Evolutionary conservation across 2,797 vertebrate genomes (phyloP).

Genomic region (Silurus lanzhouensis): DNA sequence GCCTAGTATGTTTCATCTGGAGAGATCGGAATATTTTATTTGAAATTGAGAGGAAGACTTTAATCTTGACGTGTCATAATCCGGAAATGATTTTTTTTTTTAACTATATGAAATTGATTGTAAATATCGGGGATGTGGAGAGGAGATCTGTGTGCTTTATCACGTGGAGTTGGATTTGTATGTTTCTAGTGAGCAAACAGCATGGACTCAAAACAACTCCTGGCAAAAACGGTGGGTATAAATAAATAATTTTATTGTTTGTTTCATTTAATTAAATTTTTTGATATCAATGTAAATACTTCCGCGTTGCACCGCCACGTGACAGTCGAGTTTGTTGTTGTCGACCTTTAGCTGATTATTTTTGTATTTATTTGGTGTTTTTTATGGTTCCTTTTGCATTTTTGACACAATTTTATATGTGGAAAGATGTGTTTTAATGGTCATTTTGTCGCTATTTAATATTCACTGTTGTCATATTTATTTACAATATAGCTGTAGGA

Average conservation of each 20-base stretch:
- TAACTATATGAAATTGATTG: background rate
- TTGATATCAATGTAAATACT: background rate
- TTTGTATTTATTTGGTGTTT: background rate
- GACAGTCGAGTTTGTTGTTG: background rate
- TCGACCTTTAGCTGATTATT: background rate
- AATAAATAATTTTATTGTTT: background rate
- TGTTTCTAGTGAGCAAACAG: background rate
- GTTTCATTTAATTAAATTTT: too few relatives aligned
- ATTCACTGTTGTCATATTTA: background rate
- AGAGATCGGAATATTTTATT: background rate
- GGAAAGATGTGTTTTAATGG: background rate
- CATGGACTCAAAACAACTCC: slow-evolving; percentile 40
- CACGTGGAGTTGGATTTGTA: background rate
- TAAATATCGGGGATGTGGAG: background rate
- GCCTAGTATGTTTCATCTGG: background rate
- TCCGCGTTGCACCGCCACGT: background rate
- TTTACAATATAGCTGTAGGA: too few relatives aligned
- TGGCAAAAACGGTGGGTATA: slow-evolving; percentile 34
- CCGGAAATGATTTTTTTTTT: slow-evolving; percentile 34
- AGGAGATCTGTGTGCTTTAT: background rate
- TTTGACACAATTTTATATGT: background rate
- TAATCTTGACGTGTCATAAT: background rate
- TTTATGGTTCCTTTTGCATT: background rate
- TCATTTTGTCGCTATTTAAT: background rate
- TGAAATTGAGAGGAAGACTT: background rate